Percentiles rank a stretch among this genome's conserved stretches.
Conservation (phyloP, 2,797 vertebrate species). For the Sylvilagus floridanus region DNA sequence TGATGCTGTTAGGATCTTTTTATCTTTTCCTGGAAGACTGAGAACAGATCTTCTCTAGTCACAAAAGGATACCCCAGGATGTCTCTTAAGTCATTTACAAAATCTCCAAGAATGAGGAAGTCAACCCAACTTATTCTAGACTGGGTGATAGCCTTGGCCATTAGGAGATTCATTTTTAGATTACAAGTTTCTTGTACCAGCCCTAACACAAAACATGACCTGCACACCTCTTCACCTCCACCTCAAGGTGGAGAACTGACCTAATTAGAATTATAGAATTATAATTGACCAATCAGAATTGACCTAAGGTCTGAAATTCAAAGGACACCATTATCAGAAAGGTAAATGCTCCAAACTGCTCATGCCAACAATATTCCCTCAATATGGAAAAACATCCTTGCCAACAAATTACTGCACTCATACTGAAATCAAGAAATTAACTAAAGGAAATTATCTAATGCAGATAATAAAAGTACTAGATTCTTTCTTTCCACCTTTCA, state of each 20-base stretch:
- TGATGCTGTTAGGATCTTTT: slow-evolving; percentile 45
- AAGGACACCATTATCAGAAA: slow-evolving; percentile 25
- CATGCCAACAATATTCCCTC: slow-evolving; percentile 26
- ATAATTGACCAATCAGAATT: too few species aligned
- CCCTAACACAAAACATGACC: slow-evolving; percentile 35
- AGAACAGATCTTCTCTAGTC: slow-evolving; percentile 41
- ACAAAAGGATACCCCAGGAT: slow-evolving; percentile 14
- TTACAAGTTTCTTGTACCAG: slow-evolving; percentile 5
- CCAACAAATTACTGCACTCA: slow-evolving; percentile 27
- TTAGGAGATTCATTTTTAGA: slow-evolving; percentile 9
- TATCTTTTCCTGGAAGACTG: slow-evolving; percentile 66
- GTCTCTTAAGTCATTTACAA: slow-evolving; percentile 49
- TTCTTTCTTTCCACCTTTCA: slow-evolving; percentile 20
- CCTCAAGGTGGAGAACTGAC: not conserved
- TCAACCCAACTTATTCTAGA: slow-evolving; percentile 52
- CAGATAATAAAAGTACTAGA: not conserved
- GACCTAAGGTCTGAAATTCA: slow-evolving; percentile 19
- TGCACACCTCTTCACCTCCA: not conserved
- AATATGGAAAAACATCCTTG: slow-evolving; percentile 11
- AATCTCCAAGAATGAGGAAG: slow-evolving; percentile 33
- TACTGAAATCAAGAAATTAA: slow-evolving; percentile 31
- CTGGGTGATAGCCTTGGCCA: not conserved
- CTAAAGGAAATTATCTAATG: not conserved
- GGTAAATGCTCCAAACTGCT: not conserved
- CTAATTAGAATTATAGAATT: too few species aligned